Conservation (phyloP, 2,113 vertebrate genomes). For the Xerus inauris region DNA sequence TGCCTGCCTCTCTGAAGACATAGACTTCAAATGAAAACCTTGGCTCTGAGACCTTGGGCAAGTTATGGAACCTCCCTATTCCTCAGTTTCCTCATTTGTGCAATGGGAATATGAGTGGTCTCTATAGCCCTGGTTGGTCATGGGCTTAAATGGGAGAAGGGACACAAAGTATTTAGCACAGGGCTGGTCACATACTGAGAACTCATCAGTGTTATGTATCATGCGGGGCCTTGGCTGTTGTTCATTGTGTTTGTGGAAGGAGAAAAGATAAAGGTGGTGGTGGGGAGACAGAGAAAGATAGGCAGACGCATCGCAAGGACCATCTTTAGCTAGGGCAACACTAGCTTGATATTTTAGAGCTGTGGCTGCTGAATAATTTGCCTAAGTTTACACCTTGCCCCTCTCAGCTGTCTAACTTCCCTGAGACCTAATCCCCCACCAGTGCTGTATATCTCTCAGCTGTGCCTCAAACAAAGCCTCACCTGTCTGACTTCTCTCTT, state of each 20-base stretch:
- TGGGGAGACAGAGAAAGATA: not conserved
- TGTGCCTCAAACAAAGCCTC: not conserved
- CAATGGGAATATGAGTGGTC: not conserved
- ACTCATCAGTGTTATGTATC: not conserved
- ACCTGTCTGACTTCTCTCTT: not conserved
- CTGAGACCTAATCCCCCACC: not conserved
- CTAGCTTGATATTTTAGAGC: not conserved
- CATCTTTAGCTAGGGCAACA: not conserved
- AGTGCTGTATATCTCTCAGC: not conserved
- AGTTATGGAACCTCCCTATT: not conserved
- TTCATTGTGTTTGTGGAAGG: not conserved
- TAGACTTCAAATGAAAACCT: not conserved
- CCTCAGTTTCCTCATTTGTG: not conserved
- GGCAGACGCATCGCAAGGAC: not conserved
- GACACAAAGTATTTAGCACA: not conserved
- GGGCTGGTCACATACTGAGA: not conserved
- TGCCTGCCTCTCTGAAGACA: not conserved
- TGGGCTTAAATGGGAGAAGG: not conserved
- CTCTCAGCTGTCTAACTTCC: not conserved
- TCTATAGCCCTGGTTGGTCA: not conserved
- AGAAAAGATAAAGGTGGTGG: not conserved
- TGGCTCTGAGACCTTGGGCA: not conserved
- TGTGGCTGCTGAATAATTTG: not conserved
- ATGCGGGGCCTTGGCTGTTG: not conserved
- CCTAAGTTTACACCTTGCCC: not conserved